These are phyloP conservation scores for Sminthurides aquaticus DNA, from an alignment of 2,888 invertebrate genomes.

Conservation along the genomic window DNA sequence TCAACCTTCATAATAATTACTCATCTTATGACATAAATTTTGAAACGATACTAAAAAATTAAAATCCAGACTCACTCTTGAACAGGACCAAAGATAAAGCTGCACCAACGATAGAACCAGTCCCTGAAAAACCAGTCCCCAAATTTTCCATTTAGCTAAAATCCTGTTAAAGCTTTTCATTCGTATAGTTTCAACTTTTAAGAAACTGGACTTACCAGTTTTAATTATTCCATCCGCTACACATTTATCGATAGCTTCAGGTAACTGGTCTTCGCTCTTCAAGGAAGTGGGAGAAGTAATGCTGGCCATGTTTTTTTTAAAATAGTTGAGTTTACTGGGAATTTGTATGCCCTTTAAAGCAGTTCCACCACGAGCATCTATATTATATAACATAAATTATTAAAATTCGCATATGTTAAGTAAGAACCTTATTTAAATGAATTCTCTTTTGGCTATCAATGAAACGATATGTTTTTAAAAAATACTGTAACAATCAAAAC, in stretches of 20 bases:
- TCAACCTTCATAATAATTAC: too few species aligned
- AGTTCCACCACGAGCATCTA: too few species aligned
- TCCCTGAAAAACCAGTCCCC: slow-evolving; percentile 60
- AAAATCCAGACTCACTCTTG: slow-evolving; percentile 60
- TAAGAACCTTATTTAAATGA: too few species aligned
- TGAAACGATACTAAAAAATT: too few species aligned
- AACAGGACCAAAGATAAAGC: slow-evolving; percentile 76
- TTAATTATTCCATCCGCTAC: slow-evolving; percentile 40
- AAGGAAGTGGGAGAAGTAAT: neutral
- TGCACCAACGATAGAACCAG: slow-evolving; percentile 71
- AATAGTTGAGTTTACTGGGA: too few species aligned
- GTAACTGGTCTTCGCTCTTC: slow-evolving; percentile 34
- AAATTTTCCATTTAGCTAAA: slow-evolving; percentile 3
- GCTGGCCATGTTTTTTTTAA: neutral
- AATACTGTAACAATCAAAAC: too few species aligned
- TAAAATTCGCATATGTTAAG: neutral
- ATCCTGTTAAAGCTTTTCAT: neutral
- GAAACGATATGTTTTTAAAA: too few species aligned
- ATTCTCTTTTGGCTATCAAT: too few species aligned
- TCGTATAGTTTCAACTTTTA: neutral
- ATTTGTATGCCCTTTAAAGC: too few species aligned
- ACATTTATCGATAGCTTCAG: slow-evolving; percentile 39
- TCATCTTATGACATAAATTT: too few species aligned
- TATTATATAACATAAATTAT: neutral
- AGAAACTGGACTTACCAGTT: slow-evolving; percentile 26